Conservation (phyloP, 1,140 invertebrate species). For the Thaumatotibia leucotreta region DNA sequence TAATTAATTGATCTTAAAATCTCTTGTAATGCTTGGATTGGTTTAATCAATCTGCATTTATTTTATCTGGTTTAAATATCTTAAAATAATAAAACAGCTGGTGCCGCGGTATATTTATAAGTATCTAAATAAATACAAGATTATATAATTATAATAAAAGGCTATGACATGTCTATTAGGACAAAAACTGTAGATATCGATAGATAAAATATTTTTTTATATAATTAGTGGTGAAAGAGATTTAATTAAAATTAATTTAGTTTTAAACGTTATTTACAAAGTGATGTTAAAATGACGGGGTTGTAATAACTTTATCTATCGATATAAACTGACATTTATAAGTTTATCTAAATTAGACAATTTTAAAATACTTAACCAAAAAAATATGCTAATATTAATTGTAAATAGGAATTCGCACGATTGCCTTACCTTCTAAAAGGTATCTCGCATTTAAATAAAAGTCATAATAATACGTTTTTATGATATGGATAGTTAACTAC, state of each 20-base stretch:
- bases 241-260: neutral
- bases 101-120: neutral
- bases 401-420: neutral
- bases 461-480: neutral
- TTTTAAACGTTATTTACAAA: neutral
- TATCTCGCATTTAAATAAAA: neutral
- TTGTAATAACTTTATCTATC: neutral
- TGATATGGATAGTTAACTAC: neutral
- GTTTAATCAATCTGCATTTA: neutral
- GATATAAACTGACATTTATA: neutral
- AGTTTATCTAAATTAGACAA: neutral
- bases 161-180: neutral
- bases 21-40: neutral
- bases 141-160: neutral
- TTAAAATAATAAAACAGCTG: neutral
- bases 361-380: neutral
- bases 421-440: conserved; percentile 9
- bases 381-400: conserved; percentile 4
- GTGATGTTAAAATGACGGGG: neutral
- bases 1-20: neutral
- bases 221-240: neutral
- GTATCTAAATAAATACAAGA: neutral
- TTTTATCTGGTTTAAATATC: neutral
- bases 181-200: neutral
- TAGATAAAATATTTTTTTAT: neutral